phyloP scores from a whole-genome alignment of 1,140 invertebrate genomes.

The Hypothenemus hampei region DNA sequence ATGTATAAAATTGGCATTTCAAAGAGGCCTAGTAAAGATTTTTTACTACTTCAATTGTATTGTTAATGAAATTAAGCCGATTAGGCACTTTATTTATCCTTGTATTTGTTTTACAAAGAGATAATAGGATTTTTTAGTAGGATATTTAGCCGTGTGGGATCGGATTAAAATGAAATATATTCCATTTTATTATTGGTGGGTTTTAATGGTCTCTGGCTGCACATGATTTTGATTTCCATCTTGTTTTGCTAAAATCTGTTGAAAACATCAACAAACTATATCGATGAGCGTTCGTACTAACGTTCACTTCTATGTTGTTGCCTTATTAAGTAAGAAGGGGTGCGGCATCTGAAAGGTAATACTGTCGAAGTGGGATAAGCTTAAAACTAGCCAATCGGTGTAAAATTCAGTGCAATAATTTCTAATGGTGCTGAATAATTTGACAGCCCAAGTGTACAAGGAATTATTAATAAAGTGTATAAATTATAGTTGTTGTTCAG shows the following conservation, averaged over 20 bases:
- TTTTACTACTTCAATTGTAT: no score
- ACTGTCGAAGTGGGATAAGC: constrained; percentile 6
- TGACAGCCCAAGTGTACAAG: constrained; percentile 20
- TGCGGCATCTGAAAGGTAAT: constrained; percentile 2
- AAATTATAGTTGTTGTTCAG: constrained; percentile 4
- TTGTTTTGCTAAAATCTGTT: constrained; percentile 2
- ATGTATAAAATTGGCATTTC: no score
- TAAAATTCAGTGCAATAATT: constrained; percentile 19
- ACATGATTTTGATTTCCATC: not conserved
- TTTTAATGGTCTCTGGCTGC: not conserved
- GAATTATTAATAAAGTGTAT: constrained; percentile 13
- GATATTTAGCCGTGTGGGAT: constrained; percentile 1
- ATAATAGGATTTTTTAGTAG: not conserved
- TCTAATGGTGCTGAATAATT: constrained; percentile 10
- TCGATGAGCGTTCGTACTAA: not conserved
- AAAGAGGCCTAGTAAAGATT: no score
- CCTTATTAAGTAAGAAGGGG: constrained; percentile 4
- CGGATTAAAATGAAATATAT: constrained; percentile 10
- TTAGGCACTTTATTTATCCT: not conserved
- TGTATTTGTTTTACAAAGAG: not conserved
- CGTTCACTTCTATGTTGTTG: not conserved
- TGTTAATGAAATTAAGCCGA: not conserved
- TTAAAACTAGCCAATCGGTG: constrained; percentile 16
- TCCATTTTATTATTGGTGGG: not conserved
- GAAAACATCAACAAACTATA: no score